phyloP scores from a whole-genome alignment of 2,113 vertebrate species.

The Alligator sinensis region DNA sequence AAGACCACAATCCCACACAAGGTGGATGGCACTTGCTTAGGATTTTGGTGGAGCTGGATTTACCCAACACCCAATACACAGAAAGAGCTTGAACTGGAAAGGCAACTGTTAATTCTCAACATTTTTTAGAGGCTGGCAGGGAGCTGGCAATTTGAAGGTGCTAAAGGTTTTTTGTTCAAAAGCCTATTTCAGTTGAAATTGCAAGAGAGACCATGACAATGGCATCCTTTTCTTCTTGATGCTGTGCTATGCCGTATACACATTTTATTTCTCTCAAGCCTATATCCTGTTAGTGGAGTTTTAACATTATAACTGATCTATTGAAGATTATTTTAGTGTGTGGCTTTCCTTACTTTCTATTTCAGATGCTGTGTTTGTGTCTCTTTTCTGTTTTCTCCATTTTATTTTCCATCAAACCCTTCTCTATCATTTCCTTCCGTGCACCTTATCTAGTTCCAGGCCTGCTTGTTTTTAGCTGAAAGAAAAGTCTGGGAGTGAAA shows the following conservation, averaged over 20 bases:
- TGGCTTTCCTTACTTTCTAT: constrained; percentile 14
- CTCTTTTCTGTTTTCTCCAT: background rate
- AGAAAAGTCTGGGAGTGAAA: background rate
- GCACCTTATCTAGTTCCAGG: background rate
- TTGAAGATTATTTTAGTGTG: constrained; percentile 23
- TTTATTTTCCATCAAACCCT: constrained; percentile 9
- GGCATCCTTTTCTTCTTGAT: background rate
- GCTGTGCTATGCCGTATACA: background rate
- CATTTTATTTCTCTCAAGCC: background rate
- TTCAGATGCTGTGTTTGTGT: background rate
- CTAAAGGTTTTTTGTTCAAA: background rate
- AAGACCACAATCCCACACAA: accelerated
- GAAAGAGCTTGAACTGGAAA: background rate
- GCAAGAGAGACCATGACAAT: background rate
- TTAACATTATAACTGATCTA: background rate
- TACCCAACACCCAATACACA: accelerated
- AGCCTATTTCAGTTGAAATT: background rate
- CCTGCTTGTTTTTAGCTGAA: background rate
- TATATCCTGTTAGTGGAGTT: background rate
- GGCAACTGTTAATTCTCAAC: accelerated
- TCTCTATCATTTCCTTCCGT: background rate
- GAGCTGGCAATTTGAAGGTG: background rate
- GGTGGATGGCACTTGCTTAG: accelerated
- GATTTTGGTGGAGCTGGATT: accelerated
- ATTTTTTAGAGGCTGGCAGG: background rate